Evolutionary conservation across 2,888 invertebrate genomes (phyloP), one percentile per base, ranked within the genome.

Genomic region (Idaea aversata): DNA sequence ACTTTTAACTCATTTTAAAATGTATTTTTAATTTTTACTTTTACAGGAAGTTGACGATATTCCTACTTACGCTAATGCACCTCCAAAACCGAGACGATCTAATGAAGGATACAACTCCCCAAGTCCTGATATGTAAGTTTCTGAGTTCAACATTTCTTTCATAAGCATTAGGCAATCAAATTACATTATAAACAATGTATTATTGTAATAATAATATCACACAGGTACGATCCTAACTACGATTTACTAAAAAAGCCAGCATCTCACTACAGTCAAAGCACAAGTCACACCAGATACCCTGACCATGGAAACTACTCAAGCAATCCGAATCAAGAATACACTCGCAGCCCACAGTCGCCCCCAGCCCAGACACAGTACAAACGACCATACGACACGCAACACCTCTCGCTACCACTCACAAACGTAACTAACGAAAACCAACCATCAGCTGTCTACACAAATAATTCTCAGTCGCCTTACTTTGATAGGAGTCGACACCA

Each of bases 21-120:
- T 13, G 7, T 4, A 13, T 4, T 47, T 47, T 47, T 47, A 36
- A 47, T 47, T 7, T 47, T 64, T 61, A 15, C 34, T 25, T 62
- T 71, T 75, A 64, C 72, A 92, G 92, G 91, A 91, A 65, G 82
- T 78, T 10, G 91, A 91, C 71, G 91, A 91, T 69, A 82, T 86
- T 67, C 89, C 97, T 0, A 94, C 97, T 1, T 98, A 98, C 81
- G 97, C 97, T 0, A 98, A 98, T 87, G 97, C 98, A 4, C 97
- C 97, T 13, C 97, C 98, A 0, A 98, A 98, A 83, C 97, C 98
- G 0, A 93, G 97, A 80, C 94, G 97, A 64, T 94, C 97, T 57
- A 96, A 95, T 70, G 96, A 97, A 78, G 95, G 95, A 57, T 96
- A 96, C 76, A 95, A 95, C 61, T 96, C 96, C 5, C 96, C 96